Conservation (phyloP, 35 echinoderm and acorn worm genomes). For the Ophiothrix spiculata region DNA sequence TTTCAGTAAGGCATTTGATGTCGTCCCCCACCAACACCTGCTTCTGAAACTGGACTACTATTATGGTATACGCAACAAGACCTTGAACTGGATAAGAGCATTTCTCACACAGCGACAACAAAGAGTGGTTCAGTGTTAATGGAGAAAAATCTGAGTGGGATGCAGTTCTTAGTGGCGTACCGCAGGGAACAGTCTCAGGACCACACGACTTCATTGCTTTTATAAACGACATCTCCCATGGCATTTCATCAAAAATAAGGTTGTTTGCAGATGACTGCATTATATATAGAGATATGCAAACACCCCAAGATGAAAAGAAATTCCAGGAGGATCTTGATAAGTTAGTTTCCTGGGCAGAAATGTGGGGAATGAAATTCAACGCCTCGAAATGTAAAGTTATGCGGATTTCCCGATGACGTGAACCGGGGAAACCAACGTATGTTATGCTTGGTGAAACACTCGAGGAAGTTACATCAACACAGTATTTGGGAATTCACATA, state of each 20-base stretch:
- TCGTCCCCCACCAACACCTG: too few relatives aligned
- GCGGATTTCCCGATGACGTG: too few relatives aligned
- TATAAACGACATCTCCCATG: background rate
- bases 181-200: constrained; percentile 49
- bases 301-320: background rate
- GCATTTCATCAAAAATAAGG: background rate
- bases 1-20: constrained; percentile 20
- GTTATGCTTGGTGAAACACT: too few relatives aligned
- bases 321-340: too few relatives aligned
- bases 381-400: too few relatives aligned
- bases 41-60: too few relatives aligned
- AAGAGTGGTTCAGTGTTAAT: constrained; percentile 33
- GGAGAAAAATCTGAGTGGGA: constrained; percentile 39
- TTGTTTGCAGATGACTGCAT: constrained; percentile 28
- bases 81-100: constrained; percentile 18
- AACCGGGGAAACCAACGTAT: too few relatives aligned
- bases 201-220: constrained; percentile 11
- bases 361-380: too few relatives aligned
- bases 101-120: constrained; percentile 29
- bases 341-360: too few relatives aligned
- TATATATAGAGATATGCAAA: background rate
- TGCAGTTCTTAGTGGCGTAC: constrained; percentile 44
- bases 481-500: too few relatives aligned
- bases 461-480: too few relatives aligned
- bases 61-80: background rate